Percentiles rank a stretch among this genome's conserved stretches.
These are phyloP conservation scores for Trichonephila clavipes DNA, from an alignment of 1,140 invertebrate species.

Conservation along the genomic window DNA sequence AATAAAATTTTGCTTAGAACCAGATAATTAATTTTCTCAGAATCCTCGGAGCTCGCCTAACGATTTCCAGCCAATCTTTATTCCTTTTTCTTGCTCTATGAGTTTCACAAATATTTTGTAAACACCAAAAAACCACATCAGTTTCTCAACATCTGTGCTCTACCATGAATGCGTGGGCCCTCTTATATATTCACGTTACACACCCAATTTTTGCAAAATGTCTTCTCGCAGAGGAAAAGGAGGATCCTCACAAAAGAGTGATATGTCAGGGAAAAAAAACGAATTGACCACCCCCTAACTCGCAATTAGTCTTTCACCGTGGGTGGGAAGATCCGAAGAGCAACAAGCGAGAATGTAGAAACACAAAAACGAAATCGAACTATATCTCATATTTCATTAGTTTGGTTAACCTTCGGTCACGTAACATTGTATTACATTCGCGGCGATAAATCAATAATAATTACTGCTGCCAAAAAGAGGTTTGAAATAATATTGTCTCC, in stretches of 20 bases:
- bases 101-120: not conserved
- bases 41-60: too few species aligned
- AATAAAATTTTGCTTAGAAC: too few species aligned
- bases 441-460: conserved; percentile 65
- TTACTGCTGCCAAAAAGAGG: conserved; percentile 64
- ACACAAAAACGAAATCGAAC: conserved; percentile 11
- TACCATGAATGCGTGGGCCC: not conserved
- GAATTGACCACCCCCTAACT: not conserved
- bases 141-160: not conserved
- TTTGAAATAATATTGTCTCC: conserved; percentile 67
- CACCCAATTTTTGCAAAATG: not conserved
- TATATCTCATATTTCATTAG: conserved; percentile 64
- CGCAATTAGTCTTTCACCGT: conserved; percentile 37
- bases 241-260: not conserved
- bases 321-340: conserved; percentile 28
- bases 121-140: not conserved
- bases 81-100: too few species aligned
- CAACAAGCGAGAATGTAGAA: not conserved
- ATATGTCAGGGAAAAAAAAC: not conserved
- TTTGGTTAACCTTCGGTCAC: conserved; percentile 52
- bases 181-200: not conserved
- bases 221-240: not conserved
- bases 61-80: too few species aligned
- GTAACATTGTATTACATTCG: conserved; percentile 34
- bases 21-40: too few species aligned